Percentiles rank a stretch among this genome's conserved stretches.
These are phyloP conservation scores for Eupithecia insigniata DNA, from an alignment of 2,888 invertebrate genomes.

Conservation along the genomic window DNA sequence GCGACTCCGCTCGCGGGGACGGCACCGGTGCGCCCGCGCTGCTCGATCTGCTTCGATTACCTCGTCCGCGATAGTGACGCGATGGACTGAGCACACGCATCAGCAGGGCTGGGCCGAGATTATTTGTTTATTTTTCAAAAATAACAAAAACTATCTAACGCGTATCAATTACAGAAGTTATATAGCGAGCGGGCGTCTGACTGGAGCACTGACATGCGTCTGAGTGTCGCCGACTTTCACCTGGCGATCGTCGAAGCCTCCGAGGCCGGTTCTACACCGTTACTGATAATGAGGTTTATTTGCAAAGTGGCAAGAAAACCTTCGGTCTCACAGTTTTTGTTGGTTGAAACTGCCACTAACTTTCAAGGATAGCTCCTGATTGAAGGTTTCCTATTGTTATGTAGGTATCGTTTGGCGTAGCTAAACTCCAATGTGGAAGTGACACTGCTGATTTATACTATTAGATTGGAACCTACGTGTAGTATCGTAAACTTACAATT, in stretches of 20 bases:
- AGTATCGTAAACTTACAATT: slow-evolving; percentile 16
- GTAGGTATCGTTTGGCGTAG: slow-evolving; percentile 23
- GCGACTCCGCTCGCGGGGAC: slow-evolving; percentile 41
- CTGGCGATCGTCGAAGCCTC: slow-evolving; percentile 65
- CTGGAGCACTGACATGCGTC: slow-evolving; percentile 71
- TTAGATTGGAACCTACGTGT: slow-evolving; percentile 20
- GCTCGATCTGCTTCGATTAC: slow-evolving; percentile 61
- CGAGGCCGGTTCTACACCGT: slow-evolving; percentile 75
- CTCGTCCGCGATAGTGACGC: slow-evolving; percentile 64
- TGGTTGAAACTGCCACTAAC: slow-evolving; percentile 24
- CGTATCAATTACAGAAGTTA: slow-evolving; percentile 47
- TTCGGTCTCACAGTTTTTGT: slow-evolving; percentile 45
- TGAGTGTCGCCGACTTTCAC: slow-evolving; percentile 80
- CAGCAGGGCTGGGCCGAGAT: slow-evolving; percentile 48
- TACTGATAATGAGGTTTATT: slow-evolving; percentile 73
- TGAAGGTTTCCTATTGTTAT: slow-evolving; percentile 36
- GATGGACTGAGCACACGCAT: slow-evolving; percentile 59
- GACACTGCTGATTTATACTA: slow-evolving; percentile 10
- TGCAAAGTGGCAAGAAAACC: slow-evolving; percentile 58
- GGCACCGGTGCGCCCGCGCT: slow-evolving; percentile 51
- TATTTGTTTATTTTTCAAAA: slow-evolving; percentile 75
- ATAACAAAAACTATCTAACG: background rate
- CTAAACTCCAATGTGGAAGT: slow-evolving; percentile 23
- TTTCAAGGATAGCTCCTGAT: slow-evolving; percentile 40
- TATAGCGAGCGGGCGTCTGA: slow-evolving; percentile 60